Percentiles rank a stretch among this genome's conserved stretches.
phyloP scores from a whole-genome alignment of 2,797 vertebrate genomes.

The Taeniopygia guttata region DNA sequence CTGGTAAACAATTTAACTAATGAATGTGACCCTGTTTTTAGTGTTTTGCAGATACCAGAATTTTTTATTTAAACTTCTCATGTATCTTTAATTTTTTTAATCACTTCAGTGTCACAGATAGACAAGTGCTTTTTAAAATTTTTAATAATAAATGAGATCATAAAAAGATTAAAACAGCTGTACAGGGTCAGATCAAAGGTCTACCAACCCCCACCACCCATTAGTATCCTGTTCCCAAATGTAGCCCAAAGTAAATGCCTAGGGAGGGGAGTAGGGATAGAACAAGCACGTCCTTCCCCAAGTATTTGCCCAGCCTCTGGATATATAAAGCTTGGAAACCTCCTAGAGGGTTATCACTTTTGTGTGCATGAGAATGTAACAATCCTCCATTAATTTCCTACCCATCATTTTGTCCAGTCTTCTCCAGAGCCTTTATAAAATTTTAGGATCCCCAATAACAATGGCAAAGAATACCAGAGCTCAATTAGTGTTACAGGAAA shows the following conservation, averaged over 20 bases:
- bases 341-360: not conserved
- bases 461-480: not conserved
- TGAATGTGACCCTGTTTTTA: not conserved
- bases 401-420: not conserved
- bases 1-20: not conserved
- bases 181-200: not conserved
- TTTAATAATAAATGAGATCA: not conserved
- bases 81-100: not conserved
- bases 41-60: not conserved
- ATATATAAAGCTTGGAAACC: not conserved
- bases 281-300: not conserved
- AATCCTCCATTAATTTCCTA: not conserved
- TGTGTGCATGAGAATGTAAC: not conserved
- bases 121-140: accelerated
- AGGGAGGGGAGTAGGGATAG: not conserved
- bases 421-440: not conserved
- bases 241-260: not conserved
- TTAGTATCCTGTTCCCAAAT: not conserved
- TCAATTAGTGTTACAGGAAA: not conserved
- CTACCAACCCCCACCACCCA: not conserved
- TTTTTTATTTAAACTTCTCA: not conserved
- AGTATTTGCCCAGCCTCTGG: not conserved
- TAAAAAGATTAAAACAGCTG: not conserved
- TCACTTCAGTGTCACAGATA: not conserved
- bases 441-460: not conserved